These are phyloP conservation scores for Chinchilla lanigera DNA, from an alignment of 2,113 vertebrate species.

Conservation along the genomic window DNA sequence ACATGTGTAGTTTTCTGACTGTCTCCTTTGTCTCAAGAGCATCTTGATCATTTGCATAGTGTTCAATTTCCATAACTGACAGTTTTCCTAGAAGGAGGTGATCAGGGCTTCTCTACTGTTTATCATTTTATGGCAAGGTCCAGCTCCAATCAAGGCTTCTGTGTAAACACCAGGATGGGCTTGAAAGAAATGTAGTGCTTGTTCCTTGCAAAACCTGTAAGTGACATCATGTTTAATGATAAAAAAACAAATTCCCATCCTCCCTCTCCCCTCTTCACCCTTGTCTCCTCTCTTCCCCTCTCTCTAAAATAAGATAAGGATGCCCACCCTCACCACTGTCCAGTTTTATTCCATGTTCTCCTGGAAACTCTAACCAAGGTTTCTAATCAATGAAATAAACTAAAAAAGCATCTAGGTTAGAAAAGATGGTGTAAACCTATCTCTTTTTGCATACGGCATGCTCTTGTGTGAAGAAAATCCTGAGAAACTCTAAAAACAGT, in stretches of 20 bases:
- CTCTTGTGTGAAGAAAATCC: not conserved
- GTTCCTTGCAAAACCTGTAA: not conserved
- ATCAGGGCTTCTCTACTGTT: not conserved
- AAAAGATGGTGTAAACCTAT: not conserved
- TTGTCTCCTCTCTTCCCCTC: not conserved
- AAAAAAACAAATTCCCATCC: not conserved
- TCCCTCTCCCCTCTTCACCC: not conserved
- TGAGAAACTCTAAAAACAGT: not conserved
- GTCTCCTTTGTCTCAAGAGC: not conserved
- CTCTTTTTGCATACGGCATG: not conserved
- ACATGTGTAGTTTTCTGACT: not conserved
- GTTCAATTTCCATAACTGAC: not conserved
- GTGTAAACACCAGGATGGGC: not conserved
- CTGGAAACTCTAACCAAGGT: not conserved
- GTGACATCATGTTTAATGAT: not conserved
- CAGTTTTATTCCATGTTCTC: not conserved
- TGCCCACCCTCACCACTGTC: too few species aligned
- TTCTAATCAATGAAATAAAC: not conserved
- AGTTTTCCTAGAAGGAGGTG: not conserved
- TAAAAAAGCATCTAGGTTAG: not conserved
- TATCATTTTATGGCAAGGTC: not conserved
- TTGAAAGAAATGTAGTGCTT: not conserved
- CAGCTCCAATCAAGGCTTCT: not conserved
- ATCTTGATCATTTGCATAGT: not conserved
- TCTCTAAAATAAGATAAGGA: not conserved